Conservation (phyloP, 2,797 vertebrate genomes). For the Sebastolobus alascanus region DNA sequence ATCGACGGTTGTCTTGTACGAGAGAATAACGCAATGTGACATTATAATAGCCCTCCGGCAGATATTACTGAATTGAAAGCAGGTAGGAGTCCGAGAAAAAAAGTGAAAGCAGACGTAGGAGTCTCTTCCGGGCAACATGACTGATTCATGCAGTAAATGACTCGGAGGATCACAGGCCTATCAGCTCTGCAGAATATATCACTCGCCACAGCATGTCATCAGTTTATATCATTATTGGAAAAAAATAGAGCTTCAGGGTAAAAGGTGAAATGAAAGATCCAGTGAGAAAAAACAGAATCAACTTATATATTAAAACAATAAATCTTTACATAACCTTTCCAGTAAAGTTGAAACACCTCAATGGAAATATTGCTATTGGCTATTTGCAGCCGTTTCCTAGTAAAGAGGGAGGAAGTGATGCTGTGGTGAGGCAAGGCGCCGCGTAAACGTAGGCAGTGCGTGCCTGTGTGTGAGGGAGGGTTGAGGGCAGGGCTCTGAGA, state of each 20-base stretch:
- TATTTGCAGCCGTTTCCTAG: slow-evolving; percentile 25
- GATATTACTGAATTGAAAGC: slow-evolving; percentile 13
- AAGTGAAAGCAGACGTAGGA: slow-evolving; percentile 41
- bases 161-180: slow-evolving; percentile 46
- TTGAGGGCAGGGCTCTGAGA: slow-evolving; percentile 68
- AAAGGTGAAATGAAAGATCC: not conserved
- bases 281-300: not conserved
- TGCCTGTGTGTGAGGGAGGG: slow-evolving; percentile 58
- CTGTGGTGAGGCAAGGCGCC: slow-evolving; percentile 56
- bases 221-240: slow-evolving; percentile 2
- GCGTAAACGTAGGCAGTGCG: slow-evolving; percentile 42
- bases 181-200: slow-evolving; percentile 37
- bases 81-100: slow-evolving; percentile 13
- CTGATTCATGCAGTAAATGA: slow-evolving; percentile 59
- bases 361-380: slow-evolving; percentile 22
- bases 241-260: not conserved
- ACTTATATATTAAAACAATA: not conserved
- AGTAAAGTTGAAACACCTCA: not conserved
- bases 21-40: slow-evolving; percentile 12
- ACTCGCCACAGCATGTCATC: slow-evolving; percentile 24
- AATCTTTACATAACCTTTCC: not conserved
- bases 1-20: slow-evolving; percentile 38
- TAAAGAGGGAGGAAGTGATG: slow-evolving; percentile 70
- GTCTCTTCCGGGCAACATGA: slow-evolving; percentile 55
- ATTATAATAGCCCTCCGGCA: slow-evolving; percentile 11